Percentiles rank a stretch among this genome's conserved stretches.
phyloP scores from a whole-genome alignment of 30 jellyfish, hydroid and myxozoan genomes.

The Mastigias papua region DNA sequence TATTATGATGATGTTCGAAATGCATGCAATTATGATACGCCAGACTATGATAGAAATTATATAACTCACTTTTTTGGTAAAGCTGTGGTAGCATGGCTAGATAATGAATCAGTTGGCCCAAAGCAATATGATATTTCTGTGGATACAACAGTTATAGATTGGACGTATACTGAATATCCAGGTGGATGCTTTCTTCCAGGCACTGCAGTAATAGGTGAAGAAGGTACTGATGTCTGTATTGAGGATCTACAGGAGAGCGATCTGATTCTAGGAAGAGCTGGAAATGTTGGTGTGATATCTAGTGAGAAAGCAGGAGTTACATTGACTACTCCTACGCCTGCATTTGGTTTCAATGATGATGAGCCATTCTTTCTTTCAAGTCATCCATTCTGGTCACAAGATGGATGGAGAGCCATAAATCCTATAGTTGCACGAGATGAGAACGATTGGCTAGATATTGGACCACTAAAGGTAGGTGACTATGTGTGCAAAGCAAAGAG shows the following conservation, averaged over 20 bases:
- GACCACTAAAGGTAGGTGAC: constrained; percentile 60
- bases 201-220: constrained; percentile 15
- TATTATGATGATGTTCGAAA: no score
- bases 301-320: constrained; percentile 15
- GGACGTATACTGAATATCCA: not conserved
- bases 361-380: constrained; percentile 45
- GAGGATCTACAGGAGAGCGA: constrained; percentile 22
- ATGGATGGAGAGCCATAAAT: constrained; percentile 73
- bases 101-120: constrained; percentile 10
- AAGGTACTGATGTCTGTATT: not conserved
- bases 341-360: constrained; percentile 50
- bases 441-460: constrained; percentile 59
- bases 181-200: constrained; percentile 38
- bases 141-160: not conserved
- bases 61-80: no score
- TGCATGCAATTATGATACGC: no score
- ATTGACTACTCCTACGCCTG: constrained; percentile 8
- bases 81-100: no score
- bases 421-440: constrained; percentile 36
- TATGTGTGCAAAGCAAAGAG: constrained; percentile 32
- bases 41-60: no score
- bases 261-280: constrained; percentile 22
- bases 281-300: constrained; percentile 40
- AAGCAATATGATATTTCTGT: not conserved
- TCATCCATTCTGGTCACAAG: constrained; percentile 77